Base-by-base conservation (phyloP, 1,140 invertebrate genomes). In the Augochlora pura region DNA sequence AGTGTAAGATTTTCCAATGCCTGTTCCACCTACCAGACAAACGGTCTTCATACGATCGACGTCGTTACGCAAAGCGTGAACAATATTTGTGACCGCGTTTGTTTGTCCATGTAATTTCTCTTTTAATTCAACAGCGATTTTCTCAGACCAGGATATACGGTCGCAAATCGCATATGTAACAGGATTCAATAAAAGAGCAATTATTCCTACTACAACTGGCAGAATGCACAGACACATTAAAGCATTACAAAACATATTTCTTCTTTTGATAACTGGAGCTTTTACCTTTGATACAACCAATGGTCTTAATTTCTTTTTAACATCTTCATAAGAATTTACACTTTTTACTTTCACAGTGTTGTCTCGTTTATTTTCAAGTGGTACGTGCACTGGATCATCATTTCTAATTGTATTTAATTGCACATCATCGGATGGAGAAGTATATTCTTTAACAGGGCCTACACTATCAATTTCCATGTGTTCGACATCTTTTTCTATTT, bases 1-100 rank as follows among this genome's bases (percentile, higher is more conserved):
- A 0, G 91, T 88, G 49, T 91, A 91, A 14, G 91, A 89, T 88
- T 93, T 93, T 21, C 92, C 92, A 18, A 92, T 90, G 21, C 92
- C 92, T 2, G 89, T 91, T 32, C 90, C 90, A 42, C 92, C 92
- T 9, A 93, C 54, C 1, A 93, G 80, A 21, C 70, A 79, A 3
- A 91, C 14, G 1, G 91, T 21, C 27, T 71, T 82, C 1, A 79
- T 88, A 64, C 38, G 38, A 16, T 65, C 60, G 14, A 25, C 3
- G 23, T 82, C 63, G 7, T 66, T 10, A 32, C n/a, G 49, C 38
- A 79, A 74, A n/a, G 39, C 6, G 0, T 6, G 1, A n/a, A 27
- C 38, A 27, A 79, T 54, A 6, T 23, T 27, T 4, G 25, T 63
- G 8, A 72, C 2, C 4, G 87, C 91, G 7, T 73, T 18, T 25